Evolutionary conservation across 1,140 invertebrate genomes (phyloP).

Genomic region (Schlechtendalia chinensis): DNA sequence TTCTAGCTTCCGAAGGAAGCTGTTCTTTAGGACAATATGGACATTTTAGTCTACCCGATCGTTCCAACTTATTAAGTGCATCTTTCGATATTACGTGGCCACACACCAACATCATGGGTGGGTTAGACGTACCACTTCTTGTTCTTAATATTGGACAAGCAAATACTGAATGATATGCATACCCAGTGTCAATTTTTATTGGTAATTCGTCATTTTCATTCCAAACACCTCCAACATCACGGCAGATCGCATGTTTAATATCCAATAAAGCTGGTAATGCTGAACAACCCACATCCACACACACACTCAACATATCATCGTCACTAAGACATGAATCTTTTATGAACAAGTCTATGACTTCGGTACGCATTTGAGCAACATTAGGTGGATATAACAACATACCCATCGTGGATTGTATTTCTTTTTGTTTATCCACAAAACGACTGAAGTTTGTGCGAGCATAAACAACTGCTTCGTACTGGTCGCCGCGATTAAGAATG

Average conservation of each 20-base stretch:
- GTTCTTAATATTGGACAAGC: constrained; percentile 99
- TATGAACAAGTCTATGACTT: constrained; percentile 85
- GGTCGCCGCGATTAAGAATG: constrained; percentile 69
- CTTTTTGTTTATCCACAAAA: constrained; percentile 74
- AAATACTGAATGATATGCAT: constrained; percentile 95
- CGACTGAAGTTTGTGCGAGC: constrained; percentile 80
- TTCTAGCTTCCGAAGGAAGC: constrained; percentile 84
- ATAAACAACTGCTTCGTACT: constrained; percentile 80
- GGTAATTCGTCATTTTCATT: constrained; percentile 93
- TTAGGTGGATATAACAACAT: constrained; percentile 78
- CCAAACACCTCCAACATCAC: constrained; percentile 93
- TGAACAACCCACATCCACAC: constrained; percentile 87
- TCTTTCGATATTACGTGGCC: constrained; percentile 98
- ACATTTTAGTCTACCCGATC: constrained; percentile 90
- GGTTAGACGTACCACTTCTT: constrained; percentile 94
- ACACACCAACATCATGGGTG: constrained; percentile 93
- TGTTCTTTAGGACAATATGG: constrained; percentile 98
- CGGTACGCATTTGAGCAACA: constrained; percentile 66
- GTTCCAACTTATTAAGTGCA: constrained; percentile 91
- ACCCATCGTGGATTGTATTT: constrained; percentile 85
- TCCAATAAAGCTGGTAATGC: constrained; percentile 91
- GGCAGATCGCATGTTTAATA: constrained; percentile 94
- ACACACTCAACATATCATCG: constrained; percentile 56
- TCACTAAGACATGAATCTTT: constrained; percentile 76
- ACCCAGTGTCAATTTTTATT: constrained; percentile 87